Evolutionary conservation across 2,888 invertebrate genomes (phyloP), one percentile per base, ranked within the genome.

Genomic region (Celastrina argiolus): DNA sequence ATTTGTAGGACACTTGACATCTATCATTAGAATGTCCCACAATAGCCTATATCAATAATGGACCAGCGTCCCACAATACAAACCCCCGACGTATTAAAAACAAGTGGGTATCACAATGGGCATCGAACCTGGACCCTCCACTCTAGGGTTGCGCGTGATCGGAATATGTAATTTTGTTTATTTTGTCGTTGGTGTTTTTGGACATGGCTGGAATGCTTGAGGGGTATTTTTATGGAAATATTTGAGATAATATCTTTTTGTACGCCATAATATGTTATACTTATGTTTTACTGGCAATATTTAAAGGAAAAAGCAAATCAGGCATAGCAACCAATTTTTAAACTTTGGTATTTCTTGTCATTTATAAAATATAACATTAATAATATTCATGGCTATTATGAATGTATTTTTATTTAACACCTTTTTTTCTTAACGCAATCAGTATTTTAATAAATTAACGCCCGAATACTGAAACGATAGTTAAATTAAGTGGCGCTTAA

Each of bases 31-130:
- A 61, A 81, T 81, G 81, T 77, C 74, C 73, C 74, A 72, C 78
- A 79, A 79, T 75, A 76, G 78, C 77, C 75, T 76, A 75, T 72
- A 70, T 74, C 77, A 51, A 45, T 45, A 45, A 51, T 51, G 51
- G 12, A 12, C 51, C 82, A 83, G 84, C 82, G 76, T 79, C 77
- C 81, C 88, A 89, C 88, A 89, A 88, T 87, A 83, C 84, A 87
- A 89, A 86, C 87, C 84, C 85, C 88, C 89, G 88, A 81, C 83
- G 71, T 72, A 85, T 88, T 87, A 84, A 87, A 87, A 87, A 88
- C 88, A 90, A 89, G 88, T 88, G 87, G 87, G 84, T 79, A 78
- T 69, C 80, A 88, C 88, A 89, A 88, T 89, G 76, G 86, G 84
- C 79, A 82, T 84, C 85, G 87, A 84, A 84, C 81, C 77, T 75